Percentiles rank a stretch among this genome's conserved stretches.
phyloP scores from a whole-genome alignment of 2,888 invertebrate species.

The Cabera pusaria region DNA sequence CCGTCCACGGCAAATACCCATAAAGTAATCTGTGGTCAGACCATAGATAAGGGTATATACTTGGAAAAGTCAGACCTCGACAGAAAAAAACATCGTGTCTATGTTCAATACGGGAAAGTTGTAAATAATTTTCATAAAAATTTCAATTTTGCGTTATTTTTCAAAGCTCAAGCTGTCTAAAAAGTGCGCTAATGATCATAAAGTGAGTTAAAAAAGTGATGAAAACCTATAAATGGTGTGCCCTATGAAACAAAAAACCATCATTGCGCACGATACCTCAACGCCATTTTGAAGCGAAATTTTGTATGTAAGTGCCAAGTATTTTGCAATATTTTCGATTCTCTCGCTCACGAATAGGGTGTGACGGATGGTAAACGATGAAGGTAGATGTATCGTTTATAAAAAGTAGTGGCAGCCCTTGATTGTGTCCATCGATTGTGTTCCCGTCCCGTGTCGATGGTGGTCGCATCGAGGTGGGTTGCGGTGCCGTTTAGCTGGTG shows the following conservation, averaged over 20 bases:
- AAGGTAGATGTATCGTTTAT: constrained; percentile 49
- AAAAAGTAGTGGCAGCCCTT: constrained; percentile 39
- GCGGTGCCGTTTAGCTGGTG: constrained; percentile 61
- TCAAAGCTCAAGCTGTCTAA: constrained; percentile 48
- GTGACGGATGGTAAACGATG: constrained; percentile 46
- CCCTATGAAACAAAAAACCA: constrained; percentile 81
- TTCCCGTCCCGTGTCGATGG: constrained; percentile 40
- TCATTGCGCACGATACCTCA: constrained; percentile 82
- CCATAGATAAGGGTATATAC: no score
- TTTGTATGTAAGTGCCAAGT: constrained; percentile 84
- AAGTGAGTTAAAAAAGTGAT: constrained; percentile 65
- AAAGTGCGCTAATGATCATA: constrained; percentile 57
- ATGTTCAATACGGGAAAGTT: constrained; percentile 74
- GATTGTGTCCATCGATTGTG: constrained; percentile 23
- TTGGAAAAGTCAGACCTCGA: no score
- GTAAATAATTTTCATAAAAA: constrained; percentile 74
- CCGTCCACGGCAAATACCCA: no score
- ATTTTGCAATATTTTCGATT: constrained; percentile 79
- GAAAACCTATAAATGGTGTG: constrained; percentile 62
- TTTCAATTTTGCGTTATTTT: constrained; percentile 48
- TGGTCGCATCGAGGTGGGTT: constrained; percentile 71
- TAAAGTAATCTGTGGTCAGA: no score
- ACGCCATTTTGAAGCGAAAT: constrained; percentile 85
- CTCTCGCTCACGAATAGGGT: constrained; percentile 49
- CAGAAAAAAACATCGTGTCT: constrained; percentile 36